Percentiles rank a stretch among this genome's conserved stretches.
Evolutionary conservation across 2,888 invertebrate species (phyloP).

Genomic region (Limnephilus auricula): DNA sequence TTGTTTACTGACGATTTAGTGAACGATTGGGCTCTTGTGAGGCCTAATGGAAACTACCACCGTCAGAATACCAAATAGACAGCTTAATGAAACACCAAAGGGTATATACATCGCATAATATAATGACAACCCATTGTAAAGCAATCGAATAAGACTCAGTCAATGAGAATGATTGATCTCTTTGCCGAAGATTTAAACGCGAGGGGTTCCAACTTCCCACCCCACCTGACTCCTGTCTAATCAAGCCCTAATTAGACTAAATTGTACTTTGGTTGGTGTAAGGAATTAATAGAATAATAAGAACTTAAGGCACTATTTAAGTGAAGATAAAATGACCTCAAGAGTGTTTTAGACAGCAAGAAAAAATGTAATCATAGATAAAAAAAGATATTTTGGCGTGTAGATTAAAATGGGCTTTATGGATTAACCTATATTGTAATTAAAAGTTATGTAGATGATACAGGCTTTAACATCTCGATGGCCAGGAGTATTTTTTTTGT

Average conservation of each 20-base stretch:
- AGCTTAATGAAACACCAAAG: constrained; percentile 39
- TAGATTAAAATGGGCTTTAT: too few relatives aligned
- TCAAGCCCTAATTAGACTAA: background rate
- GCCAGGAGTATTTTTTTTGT: too few relatives aligned
- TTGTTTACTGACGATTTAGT: constrained; percentile 20
- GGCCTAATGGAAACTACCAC: constrained; percentile 40
- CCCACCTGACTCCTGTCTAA: background rate
- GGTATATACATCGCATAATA: background rate
- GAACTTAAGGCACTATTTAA: background rate
- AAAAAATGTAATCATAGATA: too few relatives aligned
- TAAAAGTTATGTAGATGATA: too few relatives aligned
- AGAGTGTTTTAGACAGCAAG: background rate
- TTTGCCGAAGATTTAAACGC: background rate
- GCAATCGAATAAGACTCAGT: constrained; percentile 26
- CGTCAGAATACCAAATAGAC: constrained; percentile 27
- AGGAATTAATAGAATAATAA: background rate
- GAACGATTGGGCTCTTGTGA: background rate
- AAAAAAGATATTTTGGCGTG: too few relatives aligned
- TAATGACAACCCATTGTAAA: constrained; percentile 36
- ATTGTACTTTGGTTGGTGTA: background rate
- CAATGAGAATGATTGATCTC: constrained; percentile 23
- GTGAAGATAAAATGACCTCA: too few relatives aligned
- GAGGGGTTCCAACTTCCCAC: background rate
- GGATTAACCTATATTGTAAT: too few relatives aligned
- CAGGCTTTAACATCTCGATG: too few relatives aligned